Evolutionary conservation across 2,888 invertebrate species (phyloP), one percentile per base, ranked within the genome.

Genomic region (Harpalus rubripes): DNA sequence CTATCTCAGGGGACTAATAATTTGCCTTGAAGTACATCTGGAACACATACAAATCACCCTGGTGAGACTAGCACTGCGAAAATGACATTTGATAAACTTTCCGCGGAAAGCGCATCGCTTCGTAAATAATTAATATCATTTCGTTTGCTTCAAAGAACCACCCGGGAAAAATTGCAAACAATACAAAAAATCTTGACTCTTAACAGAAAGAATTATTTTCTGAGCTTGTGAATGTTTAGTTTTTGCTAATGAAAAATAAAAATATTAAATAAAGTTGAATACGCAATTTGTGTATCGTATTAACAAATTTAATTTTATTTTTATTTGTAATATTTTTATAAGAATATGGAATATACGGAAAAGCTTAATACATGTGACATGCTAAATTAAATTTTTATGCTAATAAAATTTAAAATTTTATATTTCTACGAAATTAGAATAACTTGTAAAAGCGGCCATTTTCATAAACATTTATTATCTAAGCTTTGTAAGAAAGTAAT

Each of bases 51-150:
- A 68, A 68, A 68, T 68, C 39, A 8, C 8, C 5, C 63, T 32
- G 22, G 22, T 8, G 22, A 61, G 7, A 1, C 16, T 10, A 12
- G 63, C 63, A 18, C 18, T 63, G 22, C 26, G 63, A 63, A 63
- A 26, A 63, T 63, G 63, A 63, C 63, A 63, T 63, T 63, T 63
- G 63, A 63, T 63, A 26, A 63, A 63, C 6, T 26, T 63, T 18
- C 63, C 63, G 22, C 10, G 22, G 18, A 22, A 18, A 12, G 10
- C 22, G 0, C 10, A 8, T 22, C 12, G 12, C 63, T 63, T 63
- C 26, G 63, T 63, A 63, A 63, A 63, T 63, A 63, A 12, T 18
- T 63, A 63, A 63, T 7, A 63, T 63, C 63, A 22, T 7, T 61
- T 16, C 59, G 18, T 61, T 8, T 7, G 8, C 63, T 63, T 63